Percentiles rank a stretch among this genome's conserved stretches.
Evolutionary conservation across 2,113 vertebrate genomes (phyloP).

Genomic region (Myotis brandtii): DNA sequence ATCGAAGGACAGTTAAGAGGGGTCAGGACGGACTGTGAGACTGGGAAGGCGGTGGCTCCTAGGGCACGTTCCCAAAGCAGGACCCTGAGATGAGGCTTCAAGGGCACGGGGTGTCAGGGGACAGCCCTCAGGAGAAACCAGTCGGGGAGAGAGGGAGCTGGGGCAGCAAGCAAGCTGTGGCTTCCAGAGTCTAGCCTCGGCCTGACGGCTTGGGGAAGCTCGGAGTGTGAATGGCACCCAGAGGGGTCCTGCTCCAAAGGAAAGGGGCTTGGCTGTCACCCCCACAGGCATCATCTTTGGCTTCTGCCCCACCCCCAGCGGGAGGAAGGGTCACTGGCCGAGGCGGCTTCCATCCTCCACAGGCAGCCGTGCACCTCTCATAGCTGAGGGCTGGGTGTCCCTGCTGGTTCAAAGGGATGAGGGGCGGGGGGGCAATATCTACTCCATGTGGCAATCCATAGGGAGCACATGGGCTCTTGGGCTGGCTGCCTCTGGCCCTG

Average conservation of each 20-base stretch:
- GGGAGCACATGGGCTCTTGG: not conserved
- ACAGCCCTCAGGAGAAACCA: too few relatives aligned
- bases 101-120: not conserved
- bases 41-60: not conserved
- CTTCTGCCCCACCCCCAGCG: not conserved
- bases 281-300: not conserved
- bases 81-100: not conserved
- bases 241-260: not conserved
- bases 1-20: not conserved
- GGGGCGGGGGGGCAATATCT: not conserved
- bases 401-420: not conserved
- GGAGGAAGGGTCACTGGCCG: not conserved
- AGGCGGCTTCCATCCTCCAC: not conserved
- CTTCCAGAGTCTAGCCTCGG: not conserved
- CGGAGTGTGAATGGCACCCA: not conserved
- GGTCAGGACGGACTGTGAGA: not conserved
- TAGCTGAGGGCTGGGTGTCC: not conserved
- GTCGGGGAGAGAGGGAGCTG: not conserved
- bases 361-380: not conserved
- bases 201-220: not conserved
- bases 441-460: not conserved
- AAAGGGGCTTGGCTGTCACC: not conserved
- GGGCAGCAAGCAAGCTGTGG: too few relatives aligned
- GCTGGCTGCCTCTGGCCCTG: not conserved
- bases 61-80: not conserved